These are phyloP conservation scores for Simalia tracyae DNA, from an alignment of 2,797 vertebrate genomes.

Conservation along the genomic window DNA sequence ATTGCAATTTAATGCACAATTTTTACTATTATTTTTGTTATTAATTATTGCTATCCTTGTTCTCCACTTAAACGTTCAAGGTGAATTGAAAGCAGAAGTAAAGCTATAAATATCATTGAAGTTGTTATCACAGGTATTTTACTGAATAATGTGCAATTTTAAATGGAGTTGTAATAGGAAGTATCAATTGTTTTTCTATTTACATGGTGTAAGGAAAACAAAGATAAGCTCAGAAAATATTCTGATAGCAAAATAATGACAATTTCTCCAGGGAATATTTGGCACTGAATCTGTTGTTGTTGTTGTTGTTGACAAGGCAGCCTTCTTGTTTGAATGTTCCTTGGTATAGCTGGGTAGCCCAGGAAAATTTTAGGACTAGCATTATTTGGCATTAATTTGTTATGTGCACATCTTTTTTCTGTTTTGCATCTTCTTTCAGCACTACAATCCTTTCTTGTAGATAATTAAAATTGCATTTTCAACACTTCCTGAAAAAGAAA, in stretches of 20 bases:
- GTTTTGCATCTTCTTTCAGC: background rate
- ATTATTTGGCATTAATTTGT: background rate
- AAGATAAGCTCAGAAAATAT: background rate
- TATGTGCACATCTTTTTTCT: background rate
- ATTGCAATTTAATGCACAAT: background rate
- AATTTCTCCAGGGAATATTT: background rate
- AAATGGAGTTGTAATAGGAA: background rate
- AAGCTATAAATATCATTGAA: background rate
- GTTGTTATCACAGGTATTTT: background rate
- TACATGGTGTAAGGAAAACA: background rate
- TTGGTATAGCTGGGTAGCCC: background rate
- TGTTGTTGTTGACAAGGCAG: background rate
- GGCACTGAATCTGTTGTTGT: background rate
- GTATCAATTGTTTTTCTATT: background rate
- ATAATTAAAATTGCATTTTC: background rate
- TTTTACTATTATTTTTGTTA: background rate
- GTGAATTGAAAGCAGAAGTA: background rate
- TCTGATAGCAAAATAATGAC: background rate
- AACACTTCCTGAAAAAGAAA: background rate
- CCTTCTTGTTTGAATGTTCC: background rate
- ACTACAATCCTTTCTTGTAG: background rate
- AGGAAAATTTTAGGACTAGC: background rate
- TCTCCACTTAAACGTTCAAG: background rate
- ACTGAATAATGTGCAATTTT: background rate
- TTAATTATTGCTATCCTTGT: background rate